A percentile compares a stretch with the other conserved stretches of the same genome.
These are phyloP conservation scores for Peromyscus melanophrys DNA, from an alignment of 2,797 vertebrate genomes.

Conservation along the genomic window DNA sequence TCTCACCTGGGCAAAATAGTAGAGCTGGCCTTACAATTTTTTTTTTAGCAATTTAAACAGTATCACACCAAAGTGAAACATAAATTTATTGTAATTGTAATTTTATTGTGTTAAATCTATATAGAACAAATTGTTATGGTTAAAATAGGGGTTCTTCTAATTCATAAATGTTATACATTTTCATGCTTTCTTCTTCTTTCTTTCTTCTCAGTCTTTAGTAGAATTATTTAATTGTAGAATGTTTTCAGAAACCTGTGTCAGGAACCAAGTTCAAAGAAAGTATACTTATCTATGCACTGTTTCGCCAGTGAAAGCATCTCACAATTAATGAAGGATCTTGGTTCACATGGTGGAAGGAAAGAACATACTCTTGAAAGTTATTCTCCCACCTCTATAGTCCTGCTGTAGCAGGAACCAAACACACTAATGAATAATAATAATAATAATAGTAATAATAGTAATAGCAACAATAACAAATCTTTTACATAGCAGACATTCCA, in stretches of 20 bases:
- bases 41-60: not conserved
- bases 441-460: not conserved
- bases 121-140: not conserved
- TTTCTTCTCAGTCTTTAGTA: not conserved
- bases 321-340: not conserved
- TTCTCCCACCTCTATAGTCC: not conserved
- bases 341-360: not conserved
- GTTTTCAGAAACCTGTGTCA: not conserved
- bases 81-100: not conserved
- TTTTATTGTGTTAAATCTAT: not conserved
- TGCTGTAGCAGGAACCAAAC: not conserved
- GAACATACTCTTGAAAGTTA: not conserved
- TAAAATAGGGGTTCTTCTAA: not conserved
- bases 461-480: not conserved
- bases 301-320: not conserved
- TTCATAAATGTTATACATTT: not conserved
- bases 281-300: not conserved
- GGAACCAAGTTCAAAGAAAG: not conserved
- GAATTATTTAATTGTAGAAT: not conserved
- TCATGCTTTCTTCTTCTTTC: not conserved
- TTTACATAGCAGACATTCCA: not conserved
- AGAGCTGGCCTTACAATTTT: not conserved
- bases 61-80: not conserved
- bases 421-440: not conserved
- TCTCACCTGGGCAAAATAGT: not conserved